Evolutionary conservation across 2,888 invertebrate species (phyloP), one percentile per base, ranked within the genome.

Genomic region (Ypsolopha sequella): DNA sequence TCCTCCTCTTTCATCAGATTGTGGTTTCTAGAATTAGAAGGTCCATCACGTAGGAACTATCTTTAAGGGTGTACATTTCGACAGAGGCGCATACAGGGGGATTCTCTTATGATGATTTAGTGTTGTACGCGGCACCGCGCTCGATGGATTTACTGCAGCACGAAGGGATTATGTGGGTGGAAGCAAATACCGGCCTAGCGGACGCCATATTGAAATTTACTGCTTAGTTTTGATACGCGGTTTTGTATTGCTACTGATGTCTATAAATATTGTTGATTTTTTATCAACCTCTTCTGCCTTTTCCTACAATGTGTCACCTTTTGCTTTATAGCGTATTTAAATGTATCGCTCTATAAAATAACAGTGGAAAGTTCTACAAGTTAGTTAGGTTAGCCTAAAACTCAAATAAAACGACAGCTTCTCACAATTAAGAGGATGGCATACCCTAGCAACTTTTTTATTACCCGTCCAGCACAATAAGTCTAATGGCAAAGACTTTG

Each of bases 31-130:
- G 35, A 48, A 36, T 50, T 41, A 43, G 50, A 43, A 50, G 8
- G 13, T 36, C 11, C 11, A 38, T 50, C 50, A 50, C 50, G 50
- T 50, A 43, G 8, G 11, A 43, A 33, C 50, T 50, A 50, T 50
- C 50, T 50, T 13, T 65, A 63, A 61, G 65, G 65, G 66, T 68
- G 61, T 66, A 68, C 62, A 62, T 60, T 62, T 61, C 36, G 41
- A 43, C 45, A 47, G 8, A 51, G 50, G 41, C 41, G 64, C 65
- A 66, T 70, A 67, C 66, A 67, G 65, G 69, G 76, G 78, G 82
- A 80, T 85, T 84, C 85, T 80, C 84, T 85, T 84, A 86, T 85
- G 84, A 84, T 85, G 85, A 86, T 86, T 85, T 86, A 86, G 77
- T 76, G 66, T 61, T 65, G 76, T 68, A 63, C 76, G 76, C 80